These are phyloP conservation scores for Rattus rattus DNA, from an alignment of 2,113 vertebrate genomes.

Conservation along the genomic window DNA sequence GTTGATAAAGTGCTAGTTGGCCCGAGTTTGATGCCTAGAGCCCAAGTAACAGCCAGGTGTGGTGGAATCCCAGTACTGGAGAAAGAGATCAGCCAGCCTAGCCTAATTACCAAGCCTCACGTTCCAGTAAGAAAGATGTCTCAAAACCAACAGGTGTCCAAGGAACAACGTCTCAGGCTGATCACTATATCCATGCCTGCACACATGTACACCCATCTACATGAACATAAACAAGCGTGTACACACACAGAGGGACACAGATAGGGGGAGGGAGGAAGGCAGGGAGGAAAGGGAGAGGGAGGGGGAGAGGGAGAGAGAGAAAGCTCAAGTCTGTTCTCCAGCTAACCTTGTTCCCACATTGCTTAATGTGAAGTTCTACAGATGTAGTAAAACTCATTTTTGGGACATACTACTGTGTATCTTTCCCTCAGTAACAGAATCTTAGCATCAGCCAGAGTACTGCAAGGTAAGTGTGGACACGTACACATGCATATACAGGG, in stretches of 20 bases:
- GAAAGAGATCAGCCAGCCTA: not conserved
- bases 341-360: not conserved
- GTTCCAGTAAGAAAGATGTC: not conserved
- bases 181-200: not conserved
- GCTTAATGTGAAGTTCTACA: not conserved
- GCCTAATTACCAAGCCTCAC: too few relatives aligned
- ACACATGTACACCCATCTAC: not conserved
- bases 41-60: not conserved
- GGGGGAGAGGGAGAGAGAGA: too few relatives aligned
- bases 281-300: too few relatives aligned
- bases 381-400: too few relatives aligned
- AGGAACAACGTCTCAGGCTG: not conserved
- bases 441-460: not conserved
- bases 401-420: not conserved
- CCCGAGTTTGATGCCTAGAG: not conserved
- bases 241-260: not conserved
- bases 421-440: not conserved
- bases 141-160: not conserved
- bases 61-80: not conserved
- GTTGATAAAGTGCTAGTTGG: not conserved
- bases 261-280: not conserved
- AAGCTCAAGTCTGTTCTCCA: not conserved
- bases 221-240: not conserved
- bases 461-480: not conserved
- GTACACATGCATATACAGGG: fast-evolving